phyloP scores from a whole-genome alignment of 2,113 vertebrate genomes.

The Apus apus region DNA sequence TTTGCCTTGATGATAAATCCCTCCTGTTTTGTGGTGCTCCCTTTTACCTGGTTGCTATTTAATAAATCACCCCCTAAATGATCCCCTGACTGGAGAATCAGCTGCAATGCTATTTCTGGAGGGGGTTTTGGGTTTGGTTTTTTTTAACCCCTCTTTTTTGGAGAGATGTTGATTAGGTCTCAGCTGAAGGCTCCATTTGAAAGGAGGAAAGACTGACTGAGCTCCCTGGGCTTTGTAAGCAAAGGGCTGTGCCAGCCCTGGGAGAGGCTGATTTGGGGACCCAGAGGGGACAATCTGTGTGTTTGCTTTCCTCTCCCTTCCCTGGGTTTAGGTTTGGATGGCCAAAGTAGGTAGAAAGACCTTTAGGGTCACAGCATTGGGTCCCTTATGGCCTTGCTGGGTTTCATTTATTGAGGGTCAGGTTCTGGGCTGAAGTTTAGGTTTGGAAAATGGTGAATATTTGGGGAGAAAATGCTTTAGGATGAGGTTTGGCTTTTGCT shows the following conservation, averaged over 20 bases:
- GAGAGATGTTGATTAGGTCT: conserved; percentile 12
- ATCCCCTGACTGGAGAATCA: not conserved
- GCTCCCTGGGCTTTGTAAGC: not conserved
- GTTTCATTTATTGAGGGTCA: not conserved
- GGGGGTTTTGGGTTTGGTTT: not conserved
- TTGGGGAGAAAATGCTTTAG: not conserved
- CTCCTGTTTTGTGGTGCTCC: not conserved
- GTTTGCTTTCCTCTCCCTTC: not conserved
- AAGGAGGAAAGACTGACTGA: not conserved
- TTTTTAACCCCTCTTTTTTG: not conserved
- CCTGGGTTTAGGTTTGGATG: not conserved
- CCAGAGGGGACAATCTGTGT: not conserved
- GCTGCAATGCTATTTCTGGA: not conserved
- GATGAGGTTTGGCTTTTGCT: not conserved
- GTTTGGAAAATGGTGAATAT: not conserved
- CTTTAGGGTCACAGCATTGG: not conserved
- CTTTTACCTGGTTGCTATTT: not conserved
- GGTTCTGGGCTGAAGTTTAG: not conserved
- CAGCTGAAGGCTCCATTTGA: not conserved
- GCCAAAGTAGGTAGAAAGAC: not conserved
- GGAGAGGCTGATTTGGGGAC: not conserved
- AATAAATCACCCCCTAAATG: conserved; percentile 16
- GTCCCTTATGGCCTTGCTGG: not conserved
- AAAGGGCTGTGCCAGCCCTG: not conserved
- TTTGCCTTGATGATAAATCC: conserved; percentile 32